Evolutionary conservation across 2,113 vertebrate species (phyloP), one percentile per base, ranked within the genome.

Genomic region (Noctilio leporinus): DNA sequence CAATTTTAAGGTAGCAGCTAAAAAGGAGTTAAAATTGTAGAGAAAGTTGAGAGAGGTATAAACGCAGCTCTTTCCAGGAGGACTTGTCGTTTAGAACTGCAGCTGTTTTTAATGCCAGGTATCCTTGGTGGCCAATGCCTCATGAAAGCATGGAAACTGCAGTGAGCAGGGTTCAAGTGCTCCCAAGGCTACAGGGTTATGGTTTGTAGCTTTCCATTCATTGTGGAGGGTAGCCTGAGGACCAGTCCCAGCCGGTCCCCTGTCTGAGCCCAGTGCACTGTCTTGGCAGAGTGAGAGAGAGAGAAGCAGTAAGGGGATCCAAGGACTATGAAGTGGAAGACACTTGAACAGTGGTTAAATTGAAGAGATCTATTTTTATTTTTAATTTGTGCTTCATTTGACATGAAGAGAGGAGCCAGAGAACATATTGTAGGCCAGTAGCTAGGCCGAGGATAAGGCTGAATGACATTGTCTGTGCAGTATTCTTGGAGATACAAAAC

Each of bases 201-300:
- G 26, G 70, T 35, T 91, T 86, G 91, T 93, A 97, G 91, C 89
- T 97, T 97, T 97, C 95, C 96, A 49, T 82, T 97, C 95, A 94
- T 94, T 96, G 95, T 75, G 69, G 81, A 93, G 17, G 10, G 11
- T 43, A 51, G 84, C n/a, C 45, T 69, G 62, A 93, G 78, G 80
- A 62, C 30, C 16, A 16, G 64, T 51, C 30, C 65, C 62, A 83
- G 67, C 30, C 16, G 14, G 64, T 51, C 30, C 65, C 62, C 51
- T 30, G 10, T 12, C 35, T 40, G 76, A 90, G 89, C 47, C 65
- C 59, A 62, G 1, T 3, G 20, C 51, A 45, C 43, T 51, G 69
- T 17, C 55, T 53, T 7, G 7, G 70, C 20, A 47, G 59, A 22
- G 35, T 55, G 35, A 30, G 12, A 22, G 30, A 69, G 11, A 65